Conservation (phyloP, 2,888 invertebrate genomes). For the Nemotelus pantherinus region DNA sequence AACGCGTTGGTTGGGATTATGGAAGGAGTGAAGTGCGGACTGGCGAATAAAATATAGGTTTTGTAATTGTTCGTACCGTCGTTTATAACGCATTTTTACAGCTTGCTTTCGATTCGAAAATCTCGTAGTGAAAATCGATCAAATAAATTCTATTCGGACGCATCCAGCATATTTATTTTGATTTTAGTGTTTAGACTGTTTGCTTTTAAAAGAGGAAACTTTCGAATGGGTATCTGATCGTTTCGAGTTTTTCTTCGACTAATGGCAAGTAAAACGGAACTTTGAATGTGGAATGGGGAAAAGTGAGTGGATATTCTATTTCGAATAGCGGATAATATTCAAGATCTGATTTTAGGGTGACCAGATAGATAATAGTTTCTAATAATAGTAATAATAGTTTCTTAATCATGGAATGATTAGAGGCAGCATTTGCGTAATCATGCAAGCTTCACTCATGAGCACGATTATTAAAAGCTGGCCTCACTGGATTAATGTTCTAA, state of each 20-base stretch:
- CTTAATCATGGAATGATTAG: no score
- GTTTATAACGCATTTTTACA: slow-evolving; percentile 7
- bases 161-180: background rate
- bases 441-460: no score
- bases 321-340: no score
- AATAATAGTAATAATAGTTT: no score
- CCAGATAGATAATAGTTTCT: no score
- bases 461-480: no score
- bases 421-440: no score
- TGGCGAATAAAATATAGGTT: slow-evolving; percentile 16
- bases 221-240: background rate
- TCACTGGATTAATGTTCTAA: no score
- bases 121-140: slow-evolving; percentile 15
- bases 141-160: slow-evolving; percentile 25
- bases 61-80: slow-evolving; percentile 28
- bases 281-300: background rate
- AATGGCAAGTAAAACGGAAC: background rate
- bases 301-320: no score
- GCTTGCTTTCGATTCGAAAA: slow-evolving; percentile 18
- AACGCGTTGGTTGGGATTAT: background rate
- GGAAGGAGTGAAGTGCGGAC: slow-evolving; percentile 21
- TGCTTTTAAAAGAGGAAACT: background rate
- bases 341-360: no score
- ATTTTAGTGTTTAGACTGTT: background rate
- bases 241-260: background rate